Evolutionary conservation across 2,888 invertebrate genomes (phyloP).

Genomic region (Eilema caniola): DNA sequence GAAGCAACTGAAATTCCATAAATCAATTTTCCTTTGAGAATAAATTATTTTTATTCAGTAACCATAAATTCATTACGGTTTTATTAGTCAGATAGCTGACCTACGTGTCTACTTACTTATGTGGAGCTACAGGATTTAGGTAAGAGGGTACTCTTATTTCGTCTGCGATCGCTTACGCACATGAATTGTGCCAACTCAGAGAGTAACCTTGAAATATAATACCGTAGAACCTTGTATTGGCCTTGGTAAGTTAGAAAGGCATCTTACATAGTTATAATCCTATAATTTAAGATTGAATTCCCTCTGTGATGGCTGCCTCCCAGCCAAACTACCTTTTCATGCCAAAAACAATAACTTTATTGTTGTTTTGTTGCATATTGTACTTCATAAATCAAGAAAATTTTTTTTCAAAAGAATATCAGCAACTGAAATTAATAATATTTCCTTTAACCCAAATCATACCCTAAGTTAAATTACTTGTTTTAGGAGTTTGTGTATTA

Average conservation of each 20-base stretch:
- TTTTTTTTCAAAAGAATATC: too few species aligned
- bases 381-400: neutral
- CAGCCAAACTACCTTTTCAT: too few species aligned
- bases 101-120: neutral
- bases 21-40: too few species aligned
- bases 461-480: too few species aligned
- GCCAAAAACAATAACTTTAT: too few species aligned
- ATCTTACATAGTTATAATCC: neutral
- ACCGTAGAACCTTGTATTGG: conserved; percentile 27
- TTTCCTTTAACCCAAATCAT: too few species aligned
- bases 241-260: conserved; percentile 29
- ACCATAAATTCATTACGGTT: neutral
- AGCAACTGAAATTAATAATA: too few species aligned
- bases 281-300: too few species aligned
- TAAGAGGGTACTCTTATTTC: neutral
- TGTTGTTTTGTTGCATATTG: neutral
- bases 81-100: conserved; percentile 7
- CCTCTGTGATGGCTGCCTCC: too few species aligned
- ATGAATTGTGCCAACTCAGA: conserved; percentile 39
- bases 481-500: too few species aligned
- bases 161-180: conserved; percentile 9
- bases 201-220: conserved; percentile 41
- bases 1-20: too few species aligned
- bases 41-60: neutral
- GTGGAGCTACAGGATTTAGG: neutral